Evolutionary conservation across 2,113 vertebrate genomes (phyloP).

Genomic region (Casuarius casuarius): DNA sequence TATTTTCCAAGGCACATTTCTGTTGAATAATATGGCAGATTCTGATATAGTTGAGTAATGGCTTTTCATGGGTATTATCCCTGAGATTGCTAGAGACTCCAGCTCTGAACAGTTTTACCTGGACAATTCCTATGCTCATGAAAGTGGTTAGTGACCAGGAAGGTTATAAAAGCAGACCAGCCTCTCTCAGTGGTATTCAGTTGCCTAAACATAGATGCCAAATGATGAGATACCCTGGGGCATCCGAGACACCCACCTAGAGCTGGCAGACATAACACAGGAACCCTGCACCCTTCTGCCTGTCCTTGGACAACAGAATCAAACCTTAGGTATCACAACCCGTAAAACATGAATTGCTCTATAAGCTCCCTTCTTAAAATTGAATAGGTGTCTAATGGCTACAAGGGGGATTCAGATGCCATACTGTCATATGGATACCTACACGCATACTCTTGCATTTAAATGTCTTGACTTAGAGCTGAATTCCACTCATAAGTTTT

Average conservation of each 20-base stretch:
- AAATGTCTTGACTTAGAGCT: not conserved
- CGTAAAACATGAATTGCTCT: not conserved
- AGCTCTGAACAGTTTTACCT: not conserved
- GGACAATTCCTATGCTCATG: not conserved
- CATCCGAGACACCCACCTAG: not conserved
- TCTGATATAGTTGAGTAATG: not conserved
- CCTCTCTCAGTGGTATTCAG: not conserved
- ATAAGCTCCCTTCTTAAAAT: not conserved
- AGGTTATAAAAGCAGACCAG: not conserved
- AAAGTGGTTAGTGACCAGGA: not conserved
- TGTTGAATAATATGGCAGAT: not conserved
- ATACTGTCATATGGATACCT: not conserved
- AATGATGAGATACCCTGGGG: not conserved
- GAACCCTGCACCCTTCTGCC: not conserved
- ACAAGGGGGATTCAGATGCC: not conserved
- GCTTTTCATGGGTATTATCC: not conserved
- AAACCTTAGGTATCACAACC: not conserved
- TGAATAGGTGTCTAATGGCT: not conserved
- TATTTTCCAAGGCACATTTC: not conserved
- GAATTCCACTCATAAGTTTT: not conserved
- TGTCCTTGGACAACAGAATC: not conserved
- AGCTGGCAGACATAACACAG: rapidly evolving
- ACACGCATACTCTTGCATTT: not conserved
- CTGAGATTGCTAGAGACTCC: not conserved
- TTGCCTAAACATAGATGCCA: not conserved